These are phyloP conservation scores for Muntiacus muntjak DNA, from an alignment of 2,113 vertebrate genomes.

Conservation along the genomic window DNA sequence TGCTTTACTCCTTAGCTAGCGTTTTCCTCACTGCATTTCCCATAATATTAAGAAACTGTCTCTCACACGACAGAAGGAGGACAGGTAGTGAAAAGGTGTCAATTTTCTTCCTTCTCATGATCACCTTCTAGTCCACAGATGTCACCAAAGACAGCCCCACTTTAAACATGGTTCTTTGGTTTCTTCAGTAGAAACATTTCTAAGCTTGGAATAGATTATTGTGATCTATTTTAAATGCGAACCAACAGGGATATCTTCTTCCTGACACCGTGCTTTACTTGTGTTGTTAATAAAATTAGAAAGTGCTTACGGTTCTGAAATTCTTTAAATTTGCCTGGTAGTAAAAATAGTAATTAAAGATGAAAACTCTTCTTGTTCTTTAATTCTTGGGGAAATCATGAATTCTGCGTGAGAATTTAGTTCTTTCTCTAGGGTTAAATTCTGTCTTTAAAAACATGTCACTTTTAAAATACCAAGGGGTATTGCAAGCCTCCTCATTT, in stretches of 20 bases:
- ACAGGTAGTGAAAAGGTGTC: background rate
- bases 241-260: constrained; percentile 5
- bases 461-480: background rate
- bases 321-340: constrained; percentile 35
- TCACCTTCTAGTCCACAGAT: constrained; percentile 1
- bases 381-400: background rate
- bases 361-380: constrained; percentile 17
- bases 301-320: constrained; percentile 14
- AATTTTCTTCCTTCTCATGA: background rate
- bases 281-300: constrained; percentile 49
- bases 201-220: background rate
- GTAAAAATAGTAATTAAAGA: constrained; percentile 44
- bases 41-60: background rate
- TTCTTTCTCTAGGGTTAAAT: constrained; percentile 18
- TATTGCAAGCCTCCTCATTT: background rate
- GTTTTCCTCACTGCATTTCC: constrained; percentile 15
- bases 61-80: background rate
- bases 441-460: background rate
- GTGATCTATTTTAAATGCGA: background rate
- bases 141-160: background rate
- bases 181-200: background rate
- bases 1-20: constrained; percentile 26
- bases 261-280: background rate
- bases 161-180: background rate
- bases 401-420: background rate